Base-by-base conservation (phyloP, 2,797 vertebrate species). In the Trachurus trachurus region DNA sequence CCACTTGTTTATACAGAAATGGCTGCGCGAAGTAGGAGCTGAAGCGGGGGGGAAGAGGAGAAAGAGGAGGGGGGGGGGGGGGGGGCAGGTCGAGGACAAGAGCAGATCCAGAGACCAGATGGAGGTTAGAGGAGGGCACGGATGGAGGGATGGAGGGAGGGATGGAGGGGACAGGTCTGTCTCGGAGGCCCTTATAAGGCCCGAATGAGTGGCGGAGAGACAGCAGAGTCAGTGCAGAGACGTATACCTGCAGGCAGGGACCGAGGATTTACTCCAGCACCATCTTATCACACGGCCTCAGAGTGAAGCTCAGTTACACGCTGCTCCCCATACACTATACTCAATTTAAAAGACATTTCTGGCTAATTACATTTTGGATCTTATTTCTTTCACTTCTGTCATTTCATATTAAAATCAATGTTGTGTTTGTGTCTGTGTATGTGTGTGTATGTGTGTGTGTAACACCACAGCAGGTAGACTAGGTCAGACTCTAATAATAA, bases 41-140 rank as follows among this genome's bases (percentile, higher is more conserved):
- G 44, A 26, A 26, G 26, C 1, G 26, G 3, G 26, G 26, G 26
- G 3, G 26, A 3, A 26, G 1, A 26, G 26, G 26, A 26, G 42
- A n/a, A n/a, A n/a, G n/a, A n/a, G 64, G 37, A 34, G 77, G 74
- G 68, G 74, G 66, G 77, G 42, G 64, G 37, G 39, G 77, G 74
- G 68, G 74, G 66, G 77, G 87, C 52, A 81, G 85, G 84, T 84
- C 73, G 83, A 83, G 88, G 90, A 77, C 26, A 47, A 90, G 90
- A 90, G 87, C 85, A 91, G 92, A 94, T 94, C 92, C 94, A 95
- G 93, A 94, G 93, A 94, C 86, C 94, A 94, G 92, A 91, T 80
- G 89, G 85, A 84, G 87, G 92, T 90, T 89, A 91, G 80, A 85
- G 87, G 81, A 75, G 91, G 87, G 90, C 91, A 87, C 61, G 81